Percentiles rank a stretch among this genome's conserved stretches.
Evolutionary conservation across 1,140 invertebrate species (phyloP).

Genomic region (Anadara kagoshimensis): DNA sequence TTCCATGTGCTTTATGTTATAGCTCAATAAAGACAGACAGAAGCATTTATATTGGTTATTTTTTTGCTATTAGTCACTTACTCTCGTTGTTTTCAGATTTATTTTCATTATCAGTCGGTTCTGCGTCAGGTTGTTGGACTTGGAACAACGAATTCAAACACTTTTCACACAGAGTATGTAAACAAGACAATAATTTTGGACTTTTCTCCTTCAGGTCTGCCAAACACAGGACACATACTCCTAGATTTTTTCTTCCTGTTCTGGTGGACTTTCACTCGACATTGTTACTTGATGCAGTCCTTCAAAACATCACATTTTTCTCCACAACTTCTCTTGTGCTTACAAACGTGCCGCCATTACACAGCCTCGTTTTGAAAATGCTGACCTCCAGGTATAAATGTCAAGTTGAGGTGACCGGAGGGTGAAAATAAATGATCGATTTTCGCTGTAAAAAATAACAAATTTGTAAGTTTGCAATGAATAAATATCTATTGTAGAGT

Average conservation of each 20-base stretch:
- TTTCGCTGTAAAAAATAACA: too few species aligned
- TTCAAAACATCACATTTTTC: too few species aligned
- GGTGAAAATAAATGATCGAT: too few species aligned
- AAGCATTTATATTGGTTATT: not conserved
- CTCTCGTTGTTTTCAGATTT: conserved; percentile 35
- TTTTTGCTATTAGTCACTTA: conserved; percentile 8
- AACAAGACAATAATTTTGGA: conserved; percentile 88
- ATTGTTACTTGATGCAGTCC: too few species aligned
- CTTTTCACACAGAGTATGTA: conserved; percentile 86
- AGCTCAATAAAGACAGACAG: not conserved
- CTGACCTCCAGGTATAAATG: too few species aligned
- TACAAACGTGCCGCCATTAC: too few species aligned
- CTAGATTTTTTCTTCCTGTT: conserved; percentile 32
- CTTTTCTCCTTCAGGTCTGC: conserved; percentile 77
- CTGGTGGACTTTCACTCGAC: not conserved
- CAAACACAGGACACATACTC: conserved; percentile 77
- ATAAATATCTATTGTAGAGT: too few species aligned
- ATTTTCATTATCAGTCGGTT: conserved; percentile 64
- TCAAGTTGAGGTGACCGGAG: too few species aligned
- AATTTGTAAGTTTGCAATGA: too few species aligned
- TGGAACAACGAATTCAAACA: conserved; percentile 84
- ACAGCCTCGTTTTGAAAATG: too few species aligned
- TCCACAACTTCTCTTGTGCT: too few species aligned
- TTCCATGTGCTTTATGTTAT: too few species aligned
- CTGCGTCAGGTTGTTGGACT: conserved; percentile 45